These are phyloP conservation scores for Ageneiosus marmoratus DNA, from an alignment of 2,113 vertebrate species.

Conservation along the genomic window DNA sequence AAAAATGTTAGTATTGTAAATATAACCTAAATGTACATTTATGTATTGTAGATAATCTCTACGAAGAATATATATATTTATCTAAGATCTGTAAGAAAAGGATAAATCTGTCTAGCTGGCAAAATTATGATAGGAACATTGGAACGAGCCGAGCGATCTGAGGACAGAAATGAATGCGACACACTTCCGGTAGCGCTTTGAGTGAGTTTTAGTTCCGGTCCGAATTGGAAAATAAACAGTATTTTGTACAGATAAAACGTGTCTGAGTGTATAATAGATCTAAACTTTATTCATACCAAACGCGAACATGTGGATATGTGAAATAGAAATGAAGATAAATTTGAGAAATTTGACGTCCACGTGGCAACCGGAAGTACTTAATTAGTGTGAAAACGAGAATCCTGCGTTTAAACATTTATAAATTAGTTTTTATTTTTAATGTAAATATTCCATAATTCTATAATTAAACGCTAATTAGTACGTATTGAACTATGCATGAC, in stretches of 20 bases:
- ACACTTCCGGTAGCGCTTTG: not conserved
- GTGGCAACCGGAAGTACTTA: conserved; percentile 6
- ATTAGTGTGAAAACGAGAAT: too few species aligned
- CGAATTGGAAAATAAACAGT: too few species aligned
- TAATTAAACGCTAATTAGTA: too few species aligned
- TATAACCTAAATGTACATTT: not conserved
- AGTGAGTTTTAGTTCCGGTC: not conserved
- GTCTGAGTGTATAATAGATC: too few species aligned
- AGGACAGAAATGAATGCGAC: not conserved
- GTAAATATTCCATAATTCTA: too few species aligned
- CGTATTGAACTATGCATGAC: too few species aligned
- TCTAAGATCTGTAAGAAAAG: not conserved
- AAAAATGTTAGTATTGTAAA: not conserved
- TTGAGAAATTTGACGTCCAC: not conserved
- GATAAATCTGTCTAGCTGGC: not conserved
- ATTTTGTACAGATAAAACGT: too few species aligned
- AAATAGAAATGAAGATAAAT: not conserved
- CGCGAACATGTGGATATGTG: not conserved
- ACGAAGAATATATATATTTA: not conserved
- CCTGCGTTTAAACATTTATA: too few species aligned
- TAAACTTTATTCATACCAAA: not conserved
- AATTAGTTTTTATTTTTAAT: too few species aligned
- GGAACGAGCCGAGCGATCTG: too few species aligned
- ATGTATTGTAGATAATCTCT: not conserved
- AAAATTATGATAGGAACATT: not conserved